Evolutionary conservation across 2,797 vertebrate genomes (phyloP).

Genomic region (Oryzias dopingdopingensis): DNA sequence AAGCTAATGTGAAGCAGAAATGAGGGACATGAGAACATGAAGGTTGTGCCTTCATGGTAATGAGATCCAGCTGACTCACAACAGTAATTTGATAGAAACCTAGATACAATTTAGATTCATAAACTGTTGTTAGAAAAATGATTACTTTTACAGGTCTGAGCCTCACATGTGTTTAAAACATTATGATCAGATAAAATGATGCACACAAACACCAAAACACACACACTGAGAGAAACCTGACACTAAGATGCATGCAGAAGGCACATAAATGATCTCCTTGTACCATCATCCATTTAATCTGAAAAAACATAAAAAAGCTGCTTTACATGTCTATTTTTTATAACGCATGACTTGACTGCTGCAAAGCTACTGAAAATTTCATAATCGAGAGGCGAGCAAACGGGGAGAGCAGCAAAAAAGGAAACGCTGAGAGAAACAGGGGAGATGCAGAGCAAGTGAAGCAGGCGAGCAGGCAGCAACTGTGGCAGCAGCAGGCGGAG

Average conservation of each 20-base stretch:
- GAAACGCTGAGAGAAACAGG: slow-evolving; percentile 30
- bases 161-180: slow-evolving; percentile 21
- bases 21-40: not conserved
- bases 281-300: slow-evolving; percentile 15
- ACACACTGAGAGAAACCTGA: slow-evolving; percentile 18
- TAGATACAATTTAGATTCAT: slow-evolving; percentile 20
- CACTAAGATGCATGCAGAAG: slow-evolving; percentile 3
- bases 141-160: slow-evolving; percentile 28
- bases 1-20: slow-evolving; percentile 17
- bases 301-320: slow-evolving; percentile 14
- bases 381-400: slow-evolving; percentile 66
- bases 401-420: slow-evolving; percentile 36
- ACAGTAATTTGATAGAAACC: slow-evolving; percentile 22
- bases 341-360: slow-evolving; percentile 75
- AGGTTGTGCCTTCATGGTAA: slow-evolving; percentile 3
- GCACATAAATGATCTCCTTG: slow-evolving; percentile 9
- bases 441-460: slow-evolving; percentile 49
- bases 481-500: slow-evolving; percentile 60
- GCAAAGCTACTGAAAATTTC: slow-evolving; percentile 82
- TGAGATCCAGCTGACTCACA: slow-evolving; percentile 7
- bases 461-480: slow-evolving; percentile 58
- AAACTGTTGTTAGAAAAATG: slow-evolving; percentile 13
- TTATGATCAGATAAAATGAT: slow-evolving; percentile 18
- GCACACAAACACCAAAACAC: slow-evolving; percentile 19
- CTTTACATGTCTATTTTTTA: slow-evolving; percentile 49